Base-by-base conservation (phyloP, 2,888 invertebrate genomes). In the Trichopoda pennipes region DNA sequence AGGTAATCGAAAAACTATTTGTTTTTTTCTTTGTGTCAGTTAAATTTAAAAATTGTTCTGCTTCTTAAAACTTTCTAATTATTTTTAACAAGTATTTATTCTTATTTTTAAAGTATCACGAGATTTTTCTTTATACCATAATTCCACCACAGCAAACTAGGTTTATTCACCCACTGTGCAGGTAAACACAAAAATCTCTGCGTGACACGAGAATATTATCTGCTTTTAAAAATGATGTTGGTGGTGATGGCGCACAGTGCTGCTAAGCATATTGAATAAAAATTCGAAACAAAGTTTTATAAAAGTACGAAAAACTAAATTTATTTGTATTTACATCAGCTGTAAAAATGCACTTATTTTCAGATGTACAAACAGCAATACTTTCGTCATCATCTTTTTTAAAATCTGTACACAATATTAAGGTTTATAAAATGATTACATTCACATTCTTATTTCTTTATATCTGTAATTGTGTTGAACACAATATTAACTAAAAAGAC, bases 21-120 rank as follows among this genome's bases (percentile, higher is more conserved):
- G n/a, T 32, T 56, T 78, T 32, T 23, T 66, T 66, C 35, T n/a
- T n/a, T 14, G 47, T 44, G 38, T 28, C 60, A 21, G 4, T 76
- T 60, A 44, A 58, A 68, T 38, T 64, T 56, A 0, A 38, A 49
- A 38, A 64, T 63, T 63, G 38, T 78, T 53, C 10, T 19, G 42
- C 60, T 73, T 23, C 53, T 53, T 53, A 66, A 53, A 64, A 55
- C 19, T 63, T 63, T 44, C 49, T 70, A 70, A 56, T 70, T 70
- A 70, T 70, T 76, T 76, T 23, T 28, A 49, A 19, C 69, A 63
- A 55, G 38, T 17, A 55, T 69, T 47, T 56, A 23, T 66, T 28
- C 38, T 38, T 38, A 38, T 21, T 7, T 14, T 10, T 51, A 28
- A 60, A 38, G 17, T n/a, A 53, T 16, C 42, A 58, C 42, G 28